Base-by-base conservation (phyloP, 1,140 invertebrate genomes). In the Drosophila orena region DNA sequence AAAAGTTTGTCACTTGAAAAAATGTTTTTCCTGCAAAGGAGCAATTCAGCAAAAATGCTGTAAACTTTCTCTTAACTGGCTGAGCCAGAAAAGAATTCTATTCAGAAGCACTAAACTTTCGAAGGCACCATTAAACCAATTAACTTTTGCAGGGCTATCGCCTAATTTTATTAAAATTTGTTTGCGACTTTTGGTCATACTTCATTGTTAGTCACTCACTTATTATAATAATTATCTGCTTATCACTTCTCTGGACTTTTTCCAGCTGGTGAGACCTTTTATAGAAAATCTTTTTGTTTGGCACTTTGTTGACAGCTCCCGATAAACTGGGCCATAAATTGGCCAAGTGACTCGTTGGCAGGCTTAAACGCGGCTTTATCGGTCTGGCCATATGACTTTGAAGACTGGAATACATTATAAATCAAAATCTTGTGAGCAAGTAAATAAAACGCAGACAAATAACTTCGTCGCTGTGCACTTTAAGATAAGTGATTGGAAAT, bases 261-360 rank as follows among this genome's bases (percentile, higher is more conserved):
- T 12, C 35, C 34, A 24, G 27, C 20, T 17, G 37, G 47, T 27
- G 37, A 46, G 46, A 70, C 57, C 61, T 54, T 35, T 24, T 50
- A 47, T 49, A 61, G 70, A 42, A 72, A 61, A 10, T 52, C 46
- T 49, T 58, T 71, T 71, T 40, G 14, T 49, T 50, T 69, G 69
- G 46, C 69, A 34, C 61, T 54, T 73, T 42, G 68, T 49, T 73
- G 70, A 73, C 70, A 73, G 70, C 40, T 22, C 20, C 11, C 38
- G 57, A 73, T 53, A 73, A 73, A 73, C 35, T 62, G 22, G 7
- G 12, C 68, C 69, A 73, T 74, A 74, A 74, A 74, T 73, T 73
- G 68, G 56, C 68, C 42, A 54, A 73, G 35, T 72, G 68, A 53
- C 56, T 72, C 40, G 43, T 73, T 68, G 34, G 56, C 68, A 20